A percentile compares a stretch with the other conserved stretches of the same genome.
phyloP scores from a whole-genome alignment of 1,140 invertebrate species.

The Geopemphigus sp. region DNA sequence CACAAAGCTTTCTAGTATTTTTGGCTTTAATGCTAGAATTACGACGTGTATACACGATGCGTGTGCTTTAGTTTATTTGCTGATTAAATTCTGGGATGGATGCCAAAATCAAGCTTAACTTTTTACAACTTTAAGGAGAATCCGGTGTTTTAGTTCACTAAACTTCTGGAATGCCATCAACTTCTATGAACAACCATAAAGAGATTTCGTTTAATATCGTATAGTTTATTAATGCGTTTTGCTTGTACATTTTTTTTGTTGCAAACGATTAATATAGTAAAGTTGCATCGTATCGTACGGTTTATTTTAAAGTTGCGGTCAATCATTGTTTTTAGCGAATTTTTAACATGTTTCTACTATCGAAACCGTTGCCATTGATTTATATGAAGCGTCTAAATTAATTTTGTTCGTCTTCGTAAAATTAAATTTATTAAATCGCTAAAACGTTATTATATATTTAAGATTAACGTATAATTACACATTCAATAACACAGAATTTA shows the following conservation, averaged over 20 bases:
- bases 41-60: not conserved
- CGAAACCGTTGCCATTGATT: not conserved
- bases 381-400: not conserved
- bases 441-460: conserved; percentile 8
- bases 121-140: conserved; percentile 26
- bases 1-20: not conserved
- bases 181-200: not conserved
- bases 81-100: conserved; percentile 7
- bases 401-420: not conserved
- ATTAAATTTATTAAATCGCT: not conserved
- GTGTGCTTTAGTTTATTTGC: conserved; percentile 1
- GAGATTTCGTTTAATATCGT: not conserved
- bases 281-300: not conserved
- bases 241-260: too few relatives aligned
- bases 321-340: conserved; percentile 14
- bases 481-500: not conserved
- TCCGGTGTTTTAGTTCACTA: not conserved
- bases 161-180: conserved; percentile 11
- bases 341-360: not conserved
- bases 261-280: not conserved
- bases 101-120: conserved; percentile 3
- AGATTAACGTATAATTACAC: not conserved
- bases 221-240: not conserved
- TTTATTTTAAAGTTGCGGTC: not conserved
- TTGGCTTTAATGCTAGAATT: not conserved